These are phyloP conservation scores for Phaethon lepturus DNA, from an alignment of 2,113 vertebrate genomes.

Conservation along the genomic window DNA sequence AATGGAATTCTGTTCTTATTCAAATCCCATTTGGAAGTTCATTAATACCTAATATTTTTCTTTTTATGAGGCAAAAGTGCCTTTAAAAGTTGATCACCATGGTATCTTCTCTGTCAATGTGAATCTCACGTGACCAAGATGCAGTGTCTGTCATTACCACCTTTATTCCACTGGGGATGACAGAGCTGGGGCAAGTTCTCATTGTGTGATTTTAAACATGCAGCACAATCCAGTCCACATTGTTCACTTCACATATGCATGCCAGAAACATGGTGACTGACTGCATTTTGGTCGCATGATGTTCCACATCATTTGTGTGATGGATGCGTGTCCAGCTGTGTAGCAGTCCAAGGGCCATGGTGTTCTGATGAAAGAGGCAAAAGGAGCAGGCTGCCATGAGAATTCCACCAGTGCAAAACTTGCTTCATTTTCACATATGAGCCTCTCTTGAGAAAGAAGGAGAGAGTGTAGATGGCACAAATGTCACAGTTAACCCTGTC, in stretches of 20 bases:
- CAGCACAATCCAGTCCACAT: not conserved
- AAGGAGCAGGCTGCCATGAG: not conserved
- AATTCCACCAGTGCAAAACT: not conserved
- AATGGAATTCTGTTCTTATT: not conserved
- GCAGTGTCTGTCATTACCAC: not conserved
- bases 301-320: not conserved
- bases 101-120: not conserved
- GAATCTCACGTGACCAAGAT: not conserved
- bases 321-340: not conserved
- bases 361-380: not conserved
- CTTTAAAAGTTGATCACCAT: not conserved
- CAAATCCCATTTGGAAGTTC: not conserved
- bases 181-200: not conserved
- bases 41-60: not conserved
- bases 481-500: not conserved
- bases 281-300: not conserved
- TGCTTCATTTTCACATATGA: not conserved
- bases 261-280: not conserved
- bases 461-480: not conserved
- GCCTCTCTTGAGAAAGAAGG: not conserved
- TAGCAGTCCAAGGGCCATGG: not conserved
- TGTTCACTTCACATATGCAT: not conserved
- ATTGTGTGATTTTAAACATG: not conserved
- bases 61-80: not conserved
- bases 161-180: not conserved